Percentiles rank a stretch among this genome's conserved stretches.
These are phyloP conservation scores for Ridgeia piscesae DNA, from an alignment of 1,140 invertebrate genomes.

Conservation along the genomic window DNA sequence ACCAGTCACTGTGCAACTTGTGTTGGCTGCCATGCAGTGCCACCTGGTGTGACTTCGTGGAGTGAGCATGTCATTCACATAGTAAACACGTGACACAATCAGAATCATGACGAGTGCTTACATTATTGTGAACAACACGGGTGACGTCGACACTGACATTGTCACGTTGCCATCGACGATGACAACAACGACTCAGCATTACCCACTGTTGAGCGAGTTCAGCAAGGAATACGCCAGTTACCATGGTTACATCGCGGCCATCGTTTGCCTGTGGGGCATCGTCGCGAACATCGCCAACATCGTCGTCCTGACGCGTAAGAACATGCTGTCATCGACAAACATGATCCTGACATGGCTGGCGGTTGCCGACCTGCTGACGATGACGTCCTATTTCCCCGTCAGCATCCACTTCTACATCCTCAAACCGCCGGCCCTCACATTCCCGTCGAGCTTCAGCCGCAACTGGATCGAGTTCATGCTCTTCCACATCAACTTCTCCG, in stretches of 20 bases:
- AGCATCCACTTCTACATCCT: conserved; percentile 66
- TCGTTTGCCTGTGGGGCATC: conserved; percentile 68
- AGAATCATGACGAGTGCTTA: not conserved
- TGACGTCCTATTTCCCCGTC: conserved; percentile 85
- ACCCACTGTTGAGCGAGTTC: conserved; percentile 19
- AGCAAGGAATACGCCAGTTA: conserved; percentile 10
- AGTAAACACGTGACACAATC: not conserved
- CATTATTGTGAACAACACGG: not conserved
- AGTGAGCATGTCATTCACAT: not conserved
- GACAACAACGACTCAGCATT: not conserved
- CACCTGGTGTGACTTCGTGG: too few relatives aligned
- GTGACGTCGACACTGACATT: not conserved
- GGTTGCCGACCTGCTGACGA: conserved; percentile 82
- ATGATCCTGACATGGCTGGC: conserved; percentile 81
- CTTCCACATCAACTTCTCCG: conserved; percentile 67
- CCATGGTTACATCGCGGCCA: conserved; percentile 20
- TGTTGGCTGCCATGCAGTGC: not conserved
- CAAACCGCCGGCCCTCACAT: conserved; percentile 34
- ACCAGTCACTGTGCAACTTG: not conserved
- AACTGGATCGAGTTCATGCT: conserved; percentile 56
- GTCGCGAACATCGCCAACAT: conserved; percentile 88
- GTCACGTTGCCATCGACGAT: not conserved
- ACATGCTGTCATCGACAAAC: conserved; percentile 83
- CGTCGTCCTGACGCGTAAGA: conserved; percentile 82
- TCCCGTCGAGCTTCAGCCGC: conserved; percentile 35